phyloP scores from a whole-genome alignment of 2,888 invertebrate genomes.

The Allolobophora icterica region DNA sequence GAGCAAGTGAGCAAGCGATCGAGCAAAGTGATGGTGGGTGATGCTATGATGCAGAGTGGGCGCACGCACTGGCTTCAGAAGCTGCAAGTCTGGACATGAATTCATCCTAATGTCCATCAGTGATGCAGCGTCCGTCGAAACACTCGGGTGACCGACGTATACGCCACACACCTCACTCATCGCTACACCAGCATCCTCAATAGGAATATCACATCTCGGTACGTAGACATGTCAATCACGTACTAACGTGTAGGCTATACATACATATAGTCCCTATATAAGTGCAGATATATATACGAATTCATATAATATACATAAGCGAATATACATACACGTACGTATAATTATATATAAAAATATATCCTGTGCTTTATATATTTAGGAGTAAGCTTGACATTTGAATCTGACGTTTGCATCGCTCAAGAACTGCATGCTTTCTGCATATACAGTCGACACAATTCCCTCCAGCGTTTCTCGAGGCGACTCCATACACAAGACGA shows the following conservation, averaged over 20 bases:
- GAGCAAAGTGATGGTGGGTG: background rate
- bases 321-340: no score
- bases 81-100: background rate
- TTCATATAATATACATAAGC: no score
- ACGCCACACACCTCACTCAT: background rate
- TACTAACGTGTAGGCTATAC: no score
- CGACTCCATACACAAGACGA: background rate
- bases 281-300: no score
- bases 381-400: background rate
- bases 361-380: no score
- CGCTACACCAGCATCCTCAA: no score
- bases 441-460: constrained; percentile 11
- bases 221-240: background rate
- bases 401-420: background rate
- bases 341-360: no score
- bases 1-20: background rate
- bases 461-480: background rate
- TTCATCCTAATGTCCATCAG: background rate
- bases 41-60: background rate
- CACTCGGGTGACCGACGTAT: background rate
- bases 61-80: background rate
- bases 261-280: no score
- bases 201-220: background rate
- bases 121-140: background rate
- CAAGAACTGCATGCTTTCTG: background rate